A percentile compares a stretch with the other conserved stretches of the same genome.
Conservation (phyloP, 2,797 vertebrate genomes). For the Cygnus olor region DNA sequence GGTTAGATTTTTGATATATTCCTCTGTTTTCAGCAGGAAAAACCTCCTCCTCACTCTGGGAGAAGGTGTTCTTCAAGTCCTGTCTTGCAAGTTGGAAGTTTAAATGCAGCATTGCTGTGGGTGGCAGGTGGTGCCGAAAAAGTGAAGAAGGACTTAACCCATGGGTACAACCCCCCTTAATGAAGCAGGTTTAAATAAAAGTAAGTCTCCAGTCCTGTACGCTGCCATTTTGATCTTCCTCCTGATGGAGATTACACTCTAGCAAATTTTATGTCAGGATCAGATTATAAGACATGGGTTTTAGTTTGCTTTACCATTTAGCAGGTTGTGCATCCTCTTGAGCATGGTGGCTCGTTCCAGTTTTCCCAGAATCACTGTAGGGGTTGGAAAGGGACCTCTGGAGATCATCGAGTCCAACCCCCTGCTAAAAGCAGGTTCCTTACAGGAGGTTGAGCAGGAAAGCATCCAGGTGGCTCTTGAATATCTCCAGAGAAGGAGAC, state of each 20-base stretch:
- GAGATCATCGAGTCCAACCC: too few species aligned
- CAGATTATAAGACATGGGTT: background rate
- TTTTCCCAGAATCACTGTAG: background rate
- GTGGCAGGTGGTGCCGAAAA: background rate
- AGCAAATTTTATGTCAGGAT: background rate
- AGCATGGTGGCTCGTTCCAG: background rate
- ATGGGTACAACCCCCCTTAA: background rate
- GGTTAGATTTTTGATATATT: background rate
- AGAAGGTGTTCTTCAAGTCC: conserved; percentile 1
- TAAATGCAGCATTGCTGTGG: background rate
- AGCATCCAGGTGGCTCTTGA: too few species aligned
- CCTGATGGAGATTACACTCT: background rate
- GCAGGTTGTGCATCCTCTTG: background rate
- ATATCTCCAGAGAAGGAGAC: too few species aligned
- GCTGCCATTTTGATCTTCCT: background rate
- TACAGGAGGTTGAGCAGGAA: too few species aligned
- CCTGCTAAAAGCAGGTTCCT: too few species aligned
- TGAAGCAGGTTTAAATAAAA: background rate
- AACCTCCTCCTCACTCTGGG: background rate
- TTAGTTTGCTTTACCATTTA: background rate
- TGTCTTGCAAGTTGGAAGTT: background rate
- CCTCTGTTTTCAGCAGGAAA: background rate
- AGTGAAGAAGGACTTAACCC: background rate
- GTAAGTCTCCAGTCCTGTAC: background rate
- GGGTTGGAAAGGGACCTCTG: too few species aligned